Evolutionary conservation across 92 coral and sea anemone species (phyloP), one percentile per base, ranked within the genome.

Genomic region (Bergia puertoricense): DNA sequence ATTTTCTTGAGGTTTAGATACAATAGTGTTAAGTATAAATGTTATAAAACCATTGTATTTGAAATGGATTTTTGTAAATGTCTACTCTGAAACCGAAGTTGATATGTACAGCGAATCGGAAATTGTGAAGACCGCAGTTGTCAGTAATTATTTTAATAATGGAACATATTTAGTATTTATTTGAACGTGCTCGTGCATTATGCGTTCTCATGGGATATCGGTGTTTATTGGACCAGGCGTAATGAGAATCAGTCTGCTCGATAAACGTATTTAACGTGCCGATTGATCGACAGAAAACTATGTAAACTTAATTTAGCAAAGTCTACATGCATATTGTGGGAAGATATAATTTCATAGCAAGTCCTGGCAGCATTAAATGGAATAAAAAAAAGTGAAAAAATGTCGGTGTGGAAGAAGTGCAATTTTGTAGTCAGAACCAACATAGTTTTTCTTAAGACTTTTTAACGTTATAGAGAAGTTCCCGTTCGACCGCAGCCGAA

Each of bases 231-330:
- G 51, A 40, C 80, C 80, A 42, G 44, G n/a, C 54, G 22, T 76
- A 76, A 76, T 76, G 54, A 43, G 14, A 76, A 40, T 4, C 51
- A 76, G 48, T 15, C 51, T 42, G 51, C 4, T 76, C n/a, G 80
- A 76, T 43, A 76, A 42, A 76, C 51, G 22, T 76, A 76, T 76
- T 30, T 76, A 76, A 18, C 54, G 22, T 42, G 80, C 51, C 46
- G 50, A 76, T 8, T 76, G 80, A 76, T 76, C 37, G 80, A 76
- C 80, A 76, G 80, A 18, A 42, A 22, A 76, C n/a, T 18, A 5
- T 43, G 46, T 76, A 76, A 76, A 76, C 50, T 76, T 76, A 76
- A 76, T 76, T 76, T 76, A 20, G 54, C 80, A 76, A 76, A 76
- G 80, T 76, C 50, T 76, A 76, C 80, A 16, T 76, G 11, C 80